phyloP scores from a whole-genome alignment of 1,140 invertebrate species.

The Philopotamus ludificatus region DNA sequence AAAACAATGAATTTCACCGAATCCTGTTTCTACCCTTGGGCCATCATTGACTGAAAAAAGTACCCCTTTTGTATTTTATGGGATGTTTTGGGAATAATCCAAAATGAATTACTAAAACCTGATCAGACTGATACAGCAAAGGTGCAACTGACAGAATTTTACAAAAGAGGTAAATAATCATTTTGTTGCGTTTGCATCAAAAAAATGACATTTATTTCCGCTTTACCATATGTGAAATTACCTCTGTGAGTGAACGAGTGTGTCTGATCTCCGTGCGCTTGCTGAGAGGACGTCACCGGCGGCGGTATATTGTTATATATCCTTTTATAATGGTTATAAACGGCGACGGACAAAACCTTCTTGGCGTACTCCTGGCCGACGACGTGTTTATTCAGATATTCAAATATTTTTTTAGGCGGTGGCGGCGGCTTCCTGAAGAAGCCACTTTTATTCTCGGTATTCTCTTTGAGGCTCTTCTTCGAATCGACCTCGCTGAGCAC shows the following conservation, averaged over 20 bases:
- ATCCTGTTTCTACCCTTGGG: no score
- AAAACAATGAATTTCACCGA: no score
- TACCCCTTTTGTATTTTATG: no score
- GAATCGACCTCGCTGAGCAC: constrained; percentile 90
- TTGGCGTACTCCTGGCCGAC: constrained; percentile 98
- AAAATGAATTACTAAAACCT: no score
- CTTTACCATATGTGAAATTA: constrained; percentile 46
- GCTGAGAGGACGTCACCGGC: constrained; percentile 50
- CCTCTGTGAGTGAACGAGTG: constrained; percentile 73
- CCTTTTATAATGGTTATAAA: constrained; percentile 99
- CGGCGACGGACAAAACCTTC: constrained; percentile 96
- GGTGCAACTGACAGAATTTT: no score
- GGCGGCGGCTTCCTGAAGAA: constrained; percentile 79
- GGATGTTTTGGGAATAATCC: no score
- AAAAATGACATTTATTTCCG: constrained; percentile 1
- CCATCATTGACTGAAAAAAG: no score
- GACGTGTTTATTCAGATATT: constrained; percentile 93
- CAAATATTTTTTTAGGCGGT: constrained; percentile 94
- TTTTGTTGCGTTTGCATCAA: neutral
- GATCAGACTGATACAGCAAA: no score
- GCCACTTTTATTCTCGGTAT: constrained; percentile 63
- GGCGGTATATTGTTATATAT: constrained; percentile 91
- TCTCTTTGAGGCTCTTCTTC: constrained; percentile 81
- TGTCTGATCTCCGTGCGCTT: constrained; percentile 58
- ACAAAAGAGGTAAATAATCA: no score